Evolutionary conservation across 2,113 vertebrate species (phyloP).

Genomic region (Rhodinocichla rosea): DNA sequence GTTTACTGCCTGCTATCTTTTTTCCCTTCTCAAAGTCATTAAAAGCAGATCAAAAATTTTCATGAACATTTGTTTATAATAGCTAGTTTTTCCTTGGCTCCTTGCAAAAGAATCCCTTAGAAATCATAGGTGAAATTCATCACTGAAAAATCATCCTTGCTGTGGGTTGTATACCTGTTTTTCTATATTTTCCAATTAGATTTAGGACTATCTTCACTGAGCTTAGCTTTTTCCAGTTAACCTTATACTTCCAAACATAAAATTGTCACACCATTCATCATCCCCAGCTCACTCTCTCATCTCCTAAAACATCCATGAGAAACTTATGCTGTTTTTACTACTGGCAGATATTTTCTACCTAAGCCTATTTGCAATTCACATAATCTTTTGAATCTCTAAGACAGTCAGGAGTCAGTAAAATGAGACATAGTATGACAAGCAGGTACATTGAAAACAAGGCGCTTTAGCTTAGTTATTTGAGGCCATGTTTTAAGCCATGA

Average conservation of each 20-base stretch:
- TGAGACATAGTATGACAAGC: neutral
- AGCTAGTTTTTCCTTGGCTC: neutral
- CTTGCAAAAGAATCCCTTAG: neutral
- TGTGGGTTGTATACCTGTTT: neutral
- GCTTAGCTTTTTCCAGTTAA: neutral
- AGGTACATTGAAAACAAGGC: neutral
- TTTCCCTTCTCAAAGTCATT: neutral
- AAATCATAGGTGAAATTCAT: neutral
- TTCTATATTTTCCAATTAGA: neutral
- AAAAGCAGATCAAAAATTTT: neutral
- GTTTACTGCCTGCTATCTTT: neutral
- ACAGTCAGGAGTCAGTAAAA: neutral
- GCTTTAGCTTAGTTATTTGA: neutral
- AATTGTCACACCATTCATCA: neutral
- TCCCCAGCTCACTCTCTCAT: neutral
- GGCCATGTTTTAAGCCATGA: neutral
- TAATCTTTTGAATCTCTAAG: neutral
- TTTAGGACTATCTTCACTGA: neutral
- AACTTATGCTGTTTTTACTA: neutral
- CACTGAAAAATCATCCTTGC: neutral
- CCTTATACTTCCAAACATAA: neutral
- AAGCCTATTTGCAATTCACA: neutral
- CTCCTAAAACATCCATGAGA: neutral
- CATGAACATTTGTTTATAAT: neutral
- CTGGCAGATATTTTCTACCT: neutral